phyloP scores from a whole-genome alignment of 1,140 invertebrate species.

The Drosophila pruinosa region DNA sequence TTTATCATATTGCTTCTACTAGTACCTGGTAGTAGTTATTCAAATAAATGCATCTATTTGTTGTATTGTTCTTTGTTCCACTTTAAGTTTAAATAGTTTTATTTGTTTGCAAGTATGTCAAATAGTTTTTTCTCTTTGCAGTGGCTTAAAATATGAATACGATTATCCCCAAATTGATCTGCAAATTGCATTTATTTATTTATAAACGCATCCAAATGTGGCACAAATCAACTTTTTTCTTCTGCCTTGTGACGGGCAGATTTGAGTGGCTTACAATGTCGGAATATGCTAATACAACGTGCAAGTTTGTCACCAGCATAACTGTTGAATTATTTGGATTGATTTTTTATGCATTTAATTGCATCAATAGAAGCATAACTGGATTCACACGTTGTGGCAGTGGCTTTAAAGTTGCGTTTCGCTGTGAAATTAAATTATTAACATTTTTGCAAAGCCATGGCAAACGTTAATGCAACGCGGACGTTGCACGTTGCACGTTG shows the following conservation, averaged over 20 bases:
- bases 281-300: background rate
- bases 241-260: background rate
- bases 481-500: constrained; percentile 28
- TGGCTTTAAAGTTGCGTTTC: background rate
- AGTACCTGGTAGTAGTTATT: no score
- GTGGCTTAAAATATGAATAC: background rate
- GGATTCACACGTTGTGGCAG: background rate
- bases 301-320: background rate
- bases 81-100: background rate
- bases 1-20: no score
- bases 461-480: constrained; percentile 43
- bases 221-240: background rate
- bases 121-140: background rate
- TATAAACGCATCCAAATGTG: background rate
- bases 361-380: constrained; percentile 5
- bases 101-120: no score
- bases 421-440: constrained; percentile 34
- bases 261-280: background rate
- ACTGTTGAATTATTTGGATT: constrained; percentile 12
- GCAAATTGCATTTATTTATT: background rate
- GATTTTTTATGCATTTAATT: constrained; percentile 4
- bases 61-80: no score
- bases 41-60: background rate
- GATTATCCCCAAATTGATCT: background rate
- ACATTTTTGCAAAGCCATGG: constrained; percentile 45